These are phyloP conservation scores for Pyrgus malvae DNA, from an alignment of 2,888 invertebrate species.

Conservation along the genomic window DNA sequence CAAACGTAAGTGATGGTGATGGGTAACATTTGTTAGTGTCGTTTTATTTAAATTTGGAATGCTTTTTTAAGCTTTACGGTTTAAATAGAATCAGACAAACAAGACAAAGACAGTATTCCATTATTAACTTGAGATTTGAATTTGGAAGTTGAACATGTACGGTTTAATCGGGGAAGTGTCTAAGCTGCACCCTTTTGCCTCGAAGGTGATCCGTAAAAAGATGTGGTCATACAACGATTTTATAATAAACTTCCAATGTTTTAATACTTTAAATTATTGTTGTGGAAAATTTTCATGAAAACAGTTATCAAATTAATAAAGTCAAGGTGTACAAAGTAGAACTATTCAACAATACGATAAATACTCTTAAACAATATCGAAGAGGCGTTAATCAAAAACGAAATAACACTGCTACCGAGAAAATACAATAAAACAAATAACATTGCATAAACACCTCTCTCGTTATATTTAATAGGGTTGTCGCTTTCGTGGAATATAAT, in stretches of 20 bases:
- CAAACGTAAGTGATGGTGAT: constrained; percentile 26
- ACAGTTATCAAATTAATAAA: neutral
- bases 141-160: neutral
- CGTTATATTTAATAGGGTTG: constrained; percentile 20
- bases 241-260: too few relatives aligned
- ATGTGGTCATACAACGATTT: too few relatives aligned
- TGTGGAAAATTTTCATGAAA: too few relatives aligned
- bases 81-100: neutral
- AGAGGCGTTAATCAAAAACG: constrained; percentile 23
- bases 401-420: constrained; percentile 18
- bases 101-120: neutral
- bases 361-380: constrained; percentile 12
- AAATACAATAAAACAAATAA: constrained; percentile 22
- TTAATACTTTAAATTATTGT: too few relatives aligned
- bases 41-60: constrained; percentile 18
- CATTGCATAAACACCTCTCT: constrained; percentile 20
- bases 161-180: too few relatives aligned
- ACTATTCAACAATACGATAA: too few relatives aligned
- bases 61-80: constrained; percentile 4
- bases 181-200: too few relatives aligned
- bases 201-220: too few relatives aligned
- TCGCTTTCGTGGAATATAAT: neutral
- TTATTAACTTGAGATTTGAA: too few relatives aligned
- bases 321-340: neutral
- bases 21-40: constrained; percentile 26